phyloP scores from a whole-genome alignment of 2,797 vertebrate species.

The Phylloscopus collybita region DNA sequence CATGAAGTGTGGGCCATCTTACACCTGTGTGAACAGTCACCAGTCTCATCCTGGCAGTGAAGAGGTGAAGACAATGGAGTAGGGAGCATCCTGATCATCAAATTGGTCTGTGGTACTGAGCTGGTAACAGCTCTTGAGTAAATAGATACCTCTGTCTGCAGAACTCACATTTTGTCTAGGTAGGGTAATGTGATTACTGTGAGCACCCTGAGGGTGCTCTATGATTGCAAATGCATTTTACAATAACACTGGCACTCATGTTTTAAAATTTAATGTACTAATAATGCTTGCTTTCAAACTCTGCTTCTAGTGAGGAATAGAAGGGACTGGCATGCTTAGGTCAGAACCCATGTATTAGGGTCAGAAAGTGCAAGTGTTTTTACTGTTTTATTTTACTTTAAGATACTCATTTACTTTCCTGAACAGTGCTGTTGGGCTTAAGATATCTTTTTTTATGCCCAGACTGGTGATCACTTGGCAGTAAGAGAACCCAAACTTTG shows the following conservation, averaged over 20 bases:
- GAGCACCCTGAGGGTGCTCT: background rate
- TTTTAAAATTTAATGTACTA: slow-evolving; percentile 12
- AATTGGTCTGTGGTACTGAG: background rate
- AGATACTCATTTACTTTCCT: background rate
- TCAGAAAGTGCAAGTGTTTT: background rate
- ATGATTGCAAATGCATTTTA: background rate
- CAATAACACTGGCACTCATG: background rate
- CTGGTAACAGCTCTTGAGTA: slow-evolving; percentile 6
- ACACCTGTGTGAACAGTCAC: background rate
- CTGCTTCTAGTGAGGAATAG: background rate
- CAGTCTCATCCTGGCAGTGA: background rate
- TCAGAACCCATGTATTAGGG: background rate
- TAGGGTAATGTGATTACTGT: background rate
- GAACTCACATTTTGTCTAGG: background rate
- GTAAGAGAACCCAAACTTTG: background rate
- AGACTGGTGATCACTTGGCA: background rate
- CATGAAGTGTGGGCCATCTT: background rate
- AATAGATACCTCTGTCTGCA: background rate
- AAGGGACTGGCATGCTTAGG: background rate
- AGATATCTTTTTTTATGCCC: background rate
- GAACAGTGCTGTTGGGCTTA: background rate
- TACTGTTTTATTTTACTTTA: background rate
- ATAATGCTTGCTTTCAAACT: slow-evolving; percentile 18
- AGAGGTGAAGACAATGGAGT: background rate
- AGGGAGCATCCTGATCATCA: background rate